Evolutionary conservation across 2,797 vertebrate genomes (phyloP).

Genomic region (Hemibagrus guttatus): DNA sequence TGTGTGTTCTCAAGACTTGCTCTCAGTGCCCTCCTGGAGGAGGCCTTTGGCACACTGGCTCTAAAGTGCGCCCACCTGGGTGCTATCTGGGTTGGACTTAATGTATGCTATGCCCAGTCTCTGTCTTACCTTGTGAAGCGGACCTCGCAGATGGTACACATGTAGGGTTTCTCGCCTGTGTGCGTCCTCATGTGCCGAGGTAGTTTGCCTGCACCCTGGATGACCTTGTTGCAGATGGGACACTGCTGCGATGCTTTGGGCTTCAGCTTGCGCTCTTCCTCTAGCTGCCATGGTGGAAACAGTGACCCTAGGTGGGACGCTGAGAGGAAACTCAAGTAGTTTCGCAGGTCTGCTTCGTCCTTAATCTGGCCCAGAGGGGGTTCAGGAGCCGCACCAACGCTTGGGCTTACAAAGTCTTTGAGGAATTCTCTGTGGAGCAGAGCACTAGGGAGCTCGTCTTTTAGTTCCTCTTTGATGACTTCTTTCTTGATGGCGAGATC

Average conservation of each 20-base stretch:
- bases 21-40: constrained; percentile 4
- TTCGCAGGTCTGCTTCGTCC: constrained; percentile 88
- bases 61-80: constrained; percentile 31
- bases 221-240: constrained; percentile 98
- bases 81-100: constrained; percentile 2
- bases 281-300: constrained; percentile 94
- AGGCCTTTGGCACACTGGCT: constrained; percentile 30
- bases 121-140: constrained; percentile 93
- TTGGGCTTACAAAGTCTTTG: constrained; percentile 86
- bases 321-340: constrained; percentile 93
- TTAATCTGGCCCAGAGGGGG: constrained; percentile 86
- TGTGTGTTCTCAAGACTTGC: constrained; percentile 40
- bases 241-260: constrained; percentile 98
- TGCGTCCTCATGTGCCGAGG: constrained; percentile 98
- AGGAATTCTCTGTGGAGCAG: constrained; percentile 88
- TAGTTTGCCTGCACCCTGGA: constrained; percentile 97
- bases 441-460: constrained; percentile 83
- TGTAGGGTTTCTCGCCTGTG: constrained; percentile 97
- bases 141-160: constrained; percentile 98
- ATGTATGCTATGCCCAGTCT: constrained; percentile 17
- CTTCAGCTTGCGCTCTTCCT: constrained; percentile 96
- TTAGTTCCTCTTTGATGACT: constrained; percentile 94
- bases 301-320: constrained; percentile 88
- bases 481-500: constrained; percentile 92
- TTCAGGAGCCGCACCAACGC: constrained; percentile 72